Evolutionary conservation across 1,140 invertebrate species (phyloP).

Genomic region (Drosophila navojoa): DNA sequence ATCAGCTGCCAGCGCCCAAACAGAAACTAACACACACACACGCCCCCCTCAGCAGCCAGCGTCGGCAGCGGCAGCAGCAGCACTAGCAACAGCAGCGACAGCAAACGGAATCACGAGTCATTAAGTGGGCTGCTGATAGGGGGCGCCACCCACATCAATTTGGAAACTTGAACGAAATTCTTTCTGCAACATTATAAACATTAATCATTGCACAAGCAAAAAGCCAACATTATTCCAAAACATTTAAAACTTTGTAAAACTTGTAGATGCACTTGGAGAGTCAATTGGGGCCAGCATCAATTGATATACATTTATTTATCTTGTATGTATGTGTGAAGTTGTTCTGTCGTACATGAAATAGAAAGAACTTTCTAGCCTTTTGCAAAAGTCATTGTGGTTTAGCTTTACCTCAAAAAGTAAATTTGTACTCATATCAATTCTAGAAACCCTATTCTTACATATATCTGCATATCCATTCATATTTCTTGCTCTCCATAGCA

Average conservation of each 20-base stretch:
- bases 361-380: too few relatives aligned
- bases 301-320: not conserved
- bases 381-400: too few relatives aligned
- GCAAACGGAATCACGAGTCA: conserved; percentile 58
- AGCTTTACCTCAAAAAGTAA: too few relatives aligned
- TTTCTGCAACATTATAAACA: conserved; percentile 51
- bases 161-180: conserved; percentile 37
- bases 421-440: too few relatives aligned
- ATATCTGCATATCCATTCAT: not conserved
- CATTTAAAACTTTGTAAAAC: conserved; percentile 55
- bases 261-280: conserved; percentile 37
- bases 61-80: conserved; percentile 17
- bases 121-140: conserved; percentile 30
- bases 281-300: not conserved
- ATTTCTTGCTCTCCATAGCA: conserved; percentile 10
- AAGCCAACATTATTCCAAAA: conserved; percentile 20
- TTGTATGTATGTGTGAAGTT: not conserved
- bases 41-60: conserved; percentile 33
- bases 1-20: conserved; percentile 59
- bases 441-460: too few relatives aligned
- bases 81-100: conserved; percentile 27
- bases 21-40: conserved; percentile 73
- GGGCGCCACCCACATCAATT: conserved; percentile 19
- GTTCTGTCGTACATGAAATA: too few relatives aligned
- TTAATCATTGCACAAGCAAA: conserved; percentile 47